Evolutionary conservation across 2,888 invertebrate genomes (phyloP).

Genomic region (Ichneumon xanthorius): DNA sequence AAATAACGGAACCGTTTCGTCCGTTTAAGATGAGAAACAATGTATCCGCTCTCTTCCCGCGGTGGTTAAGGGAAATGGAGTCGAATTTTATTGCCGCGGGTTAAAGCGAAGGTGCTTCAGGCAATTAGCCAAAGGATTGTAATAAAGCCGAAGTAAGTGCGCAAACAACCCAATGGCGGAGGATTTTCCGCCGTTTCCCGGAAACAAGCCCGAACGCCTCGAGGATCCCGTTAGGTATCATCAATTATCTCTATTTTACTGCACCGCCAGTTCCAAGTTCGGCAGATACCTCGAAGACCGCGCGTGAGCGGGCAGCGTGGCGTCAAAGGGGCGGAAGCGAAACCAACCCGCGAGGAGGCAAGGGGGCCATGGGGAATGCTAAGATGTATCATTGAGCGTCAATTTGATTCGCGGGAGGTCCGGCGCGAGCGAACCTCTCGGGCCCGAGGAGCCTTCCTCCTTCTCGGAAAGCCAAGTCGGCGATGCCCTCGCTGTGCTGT

Average conservation of each 20-base stretch:
- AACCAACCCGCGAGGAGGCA: neutral
- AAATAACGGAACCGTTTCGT: too few species aligned
- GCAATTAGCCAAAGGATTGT: constrained; percentile 43
- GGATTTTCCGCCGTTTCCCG: constrained; percentile 45
- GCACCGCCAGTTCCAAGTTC: constrained; percentile 10
- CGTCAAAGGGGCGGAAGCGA: constrained; percentile 18
- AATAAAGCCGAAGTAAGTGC: constrained; percentile 30
- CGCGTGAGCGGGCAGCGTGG: constrained; percentile 15
- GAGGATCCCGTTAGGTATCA: constrained; percentile 46
- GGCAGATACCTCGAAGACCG: neutral
- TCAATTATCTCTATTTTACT: constrained; percentile 44
- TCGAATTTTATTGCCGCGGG: neutral
- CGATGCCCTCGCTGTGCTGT: constrained; percentile 12
- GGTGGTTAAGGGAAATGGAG: neutral
- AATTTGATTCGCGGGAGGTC: constrained; percentile 52
- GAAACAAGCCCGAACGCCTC: constrained; percentile 40
- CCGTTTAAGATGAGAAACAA: neutral
- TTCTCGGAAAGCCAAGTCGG: constrained; percentile 37
- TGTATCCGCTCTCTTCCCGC: neutral
- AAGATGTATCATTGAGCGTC: constrained; percentile 33
- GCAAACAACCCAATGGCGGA: constrained; percentile 12
- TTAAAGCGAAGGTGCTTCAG: constrained; percentile 1
- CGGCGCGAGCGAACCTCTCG: constrained; percentile 24
- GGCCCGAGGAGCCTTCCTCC: constrained; percentile 31
- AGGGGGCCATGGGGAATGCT: neutral